A percentile compares a stretch with the other conserved stretches of the same genome.
Conservation (phyloP, 2,113 vertebrate species). For the Sorex araneus region DNA sequence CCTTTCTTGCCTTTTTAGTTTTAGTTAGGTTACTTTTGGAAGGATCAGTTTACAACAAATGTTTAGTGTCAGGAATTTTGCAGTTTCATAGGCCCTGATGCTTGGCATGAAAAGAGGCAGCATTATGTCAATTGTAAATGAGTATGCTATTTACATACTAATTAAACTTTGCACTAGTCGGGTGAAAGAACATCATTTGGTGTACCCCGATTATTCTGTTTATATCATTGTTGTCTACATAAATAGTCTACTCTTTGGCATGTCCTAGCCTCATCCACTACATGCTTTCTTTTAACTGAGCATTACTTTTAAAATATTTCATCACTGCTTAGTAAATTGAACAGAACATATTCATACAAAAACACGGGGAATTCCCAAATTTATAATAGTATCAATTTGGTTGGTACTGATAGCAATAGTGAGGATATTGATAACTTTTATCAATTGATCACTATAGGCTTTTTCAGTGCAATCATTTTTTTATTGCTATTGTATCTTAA, state of each 20-base stretch:
- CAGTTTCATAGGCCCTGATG: conserved; percentile 83
- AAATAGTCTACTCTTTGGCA: conserved; percentile 77
- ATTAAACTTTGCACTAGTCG: conserved; percentile 85
- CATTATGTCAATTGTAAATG: conserved; percentile 80
- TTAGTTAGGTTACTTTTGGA: conserved; percentile 84
- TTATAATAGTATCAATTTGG: background rate
- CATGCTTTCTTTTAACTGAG: conserved; percentile 64
- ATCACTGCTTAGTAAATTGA: background rate
- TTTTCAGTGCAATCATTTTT: background rate
- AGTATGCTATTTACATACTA: conserved; percentile 86
- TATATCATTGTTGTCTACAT: conserved; percentile 75
- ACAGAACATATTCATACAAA: background rate
- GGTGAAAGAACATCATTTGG: conserved; percentile 83
- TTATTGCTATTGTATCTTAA: background rate
- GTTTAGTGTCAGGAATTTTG: conserved; percentile 84
- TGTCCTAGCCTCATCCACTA: conserved; percentile 66
- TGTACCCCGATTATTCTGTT: conserved; percentile 76
- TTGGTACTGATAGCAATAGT: background rate
- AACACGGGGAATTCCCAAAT: conserved; percentile 15
- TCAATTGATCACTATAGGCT: background rate
- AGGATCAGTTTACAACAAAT: conserved; percentile 84
- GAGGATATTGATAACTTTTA: background rate
- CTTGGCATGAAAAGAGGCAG: conserved; percentile 85
- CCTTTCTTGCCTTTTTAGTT: conserved; percentile 75
- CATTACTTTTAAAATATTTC: conserved; percentile 50